Evolutionary conservation across 2,797 vertebrate species (phyloP).

Genomic region (Pipistrellus nathusii): DNA sequence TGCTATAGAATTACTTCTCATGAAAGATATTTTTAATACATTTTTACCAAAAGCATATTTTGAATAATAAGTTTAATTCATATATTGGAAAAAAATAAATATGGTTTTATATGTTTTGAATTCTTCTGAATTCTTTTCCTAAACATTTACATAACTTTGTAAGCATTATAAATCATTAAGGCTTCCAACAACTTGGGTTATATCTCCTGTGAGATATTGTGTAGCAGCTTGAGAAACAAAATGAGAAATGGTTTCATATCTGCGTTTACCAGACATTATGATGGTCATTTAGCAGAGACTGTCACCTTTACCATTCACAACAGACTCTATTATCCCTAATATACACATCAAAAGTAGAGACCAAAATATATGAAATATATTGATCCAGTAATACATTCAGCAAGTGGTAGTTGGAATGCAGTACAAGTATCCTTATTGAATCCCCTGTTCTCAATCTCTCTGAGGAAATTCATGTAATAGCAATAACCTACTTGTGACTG

Average conservation of each 20-base stretch:
- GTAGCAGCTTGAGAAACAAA: background rate
- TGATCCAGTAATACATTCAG: background rate
- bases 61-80: constrained; percentile 62
- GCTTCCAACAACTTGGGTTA: background rate
- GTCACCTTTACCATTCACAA: background rate
- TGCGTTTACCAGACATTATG: accelerated
- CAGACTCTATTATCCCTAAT: background rate
- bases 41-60: constrained; percentile 64
- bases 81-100: background rate
- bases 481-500: background rate
- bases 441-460: background rate
- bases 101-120: background rate
- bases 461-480: background rate
- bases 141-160: background rate
- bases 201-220: background rate
- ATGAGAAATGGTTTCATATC: background rate
- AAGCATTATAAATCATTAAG: background rate
- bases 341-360: background rate
- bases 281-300: background rate
- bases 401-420: background rate
- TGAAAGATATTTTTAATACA: constrained; percentile 65
- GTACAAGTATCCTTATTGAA: background rate
- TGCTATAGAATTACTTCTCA: constrained; percentile 78
- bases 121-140: background rate
- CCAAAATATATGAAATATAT: background rate